These are phyloP conservation scores for Channallabes apus DNA, from an alignment of 2,797 vertebrate species.

Conservation along the genomic window DNA sequence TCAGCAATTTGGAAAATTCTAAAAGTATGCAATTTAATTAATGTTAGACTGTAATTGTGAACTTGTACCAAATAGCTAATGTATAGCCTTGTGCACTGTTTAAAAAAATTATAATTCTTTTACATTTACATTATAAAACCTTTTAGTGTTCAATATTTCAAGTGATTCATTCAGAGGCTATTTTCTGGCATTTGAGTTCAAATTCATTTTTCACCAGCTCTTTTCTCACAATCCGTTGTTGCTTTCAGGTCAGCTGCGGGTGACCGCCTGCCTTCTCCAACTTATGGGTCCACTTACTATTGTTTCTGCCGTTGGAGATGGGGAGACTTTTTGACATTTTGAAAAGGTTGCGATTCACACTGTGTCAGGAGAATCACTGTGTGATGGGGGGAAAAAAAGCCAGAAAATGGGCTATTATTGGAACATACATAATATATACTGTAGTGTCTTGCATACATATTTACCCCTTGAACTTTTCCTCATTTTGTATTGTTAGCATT, in stretches of 20 bases:
- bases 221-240: not conserved
- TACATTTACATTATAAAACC: not conserved
- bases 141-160: constrained; percentile 8
- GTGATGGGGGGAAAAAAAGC: not conserved
- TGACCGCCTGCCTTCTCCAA: not conserved
- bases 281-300: not conserved
- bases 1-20: not conserved
- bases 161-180: constrained; percentile 13
- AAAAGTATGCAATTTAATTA: not conserved
- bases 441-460: not conserved
- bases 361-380: constrained; percentile 3
- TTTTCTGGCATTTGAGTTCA: constrained; percentile 5
- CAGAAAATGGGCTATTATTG: not conserved
- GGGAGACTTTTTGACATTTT: constrained; percentile 36
- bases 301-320: constrained; percentile 6
- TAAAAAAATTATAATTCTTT: not conserved
- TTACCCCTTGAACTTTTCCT: not conserved
- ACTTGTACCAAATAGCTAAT: not conserved
- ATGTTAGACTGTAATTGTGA: not conserved
- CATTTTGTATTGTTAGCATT: not conserved
- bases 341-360: constrained; percentile 8
- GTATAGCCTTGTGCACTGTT: not conserved
- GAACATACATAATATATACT: not conserved
- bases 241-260: not conserved
- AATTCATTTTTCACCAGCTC: not conserved